Base-by-base conservation (phyloP, 2,888 invertebrate species). In the Micoletzkya japonica region DNA sequence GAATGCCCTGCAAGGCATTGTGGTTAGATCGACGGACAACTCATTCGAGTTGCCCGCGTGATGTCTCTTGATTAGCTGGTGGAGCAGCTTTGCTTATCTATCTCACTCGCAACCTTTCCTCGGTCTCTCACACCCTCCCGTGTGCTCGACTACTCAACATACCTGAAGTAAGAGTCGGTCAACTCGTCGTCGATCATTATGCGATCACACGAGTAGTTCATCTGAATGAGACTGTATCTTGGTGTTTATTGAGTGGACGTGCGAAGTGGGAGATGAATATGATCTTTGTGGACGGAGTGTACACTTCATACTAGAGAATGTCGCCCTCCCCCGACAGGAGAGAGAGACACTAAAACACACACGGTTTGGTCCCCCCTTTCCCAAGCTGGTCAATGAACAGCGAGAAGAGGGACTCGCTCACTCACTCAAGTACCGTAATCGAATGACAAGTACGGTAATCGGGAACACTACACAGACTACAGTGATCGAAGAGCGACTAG, bases 111-210 rank as follows among this genome's bases (percentile, higher is more conserved):
- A 52, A 52, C 30, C 44, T 28, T 44, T 14, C 39, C 17, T 44
- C 7, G 1, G 2, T 32, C 44, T 20, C 1, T 44, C 10, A 52
- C 6, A 52, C 6, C 60, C 10, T 44, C 39, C 61, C 61, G 60
- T 39, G 49, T 4, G 7, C 64, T 7, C 28, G 50, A 1, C n/a
- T 49, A 32, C 30, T 30, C 26, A 52, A 64, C 64, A 28, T 34
- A 64, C 64, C 26, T 26, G 68, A 79, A 80, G 78, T 78, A 80
- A 28, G 72, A 71, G 3, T 72, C 58, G 61, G 77, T 78, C 58
- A 80, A 67, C 60, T 80, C 80, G 2, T 72, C 71, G 24, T 77
- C 78, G 44, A 72, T 72, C 78, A 80, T 80, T 24, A 80, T 74
- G 10, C 77, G 74, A 10, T 77, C 75, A 58, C 77, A 79, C 74